A percentile compares a stretch with the other conserved stretches of the same genome.
Conservation (phyloP, 64 coral and sea anemone genomes). For the Astreopora myriophthalma region DNA sequence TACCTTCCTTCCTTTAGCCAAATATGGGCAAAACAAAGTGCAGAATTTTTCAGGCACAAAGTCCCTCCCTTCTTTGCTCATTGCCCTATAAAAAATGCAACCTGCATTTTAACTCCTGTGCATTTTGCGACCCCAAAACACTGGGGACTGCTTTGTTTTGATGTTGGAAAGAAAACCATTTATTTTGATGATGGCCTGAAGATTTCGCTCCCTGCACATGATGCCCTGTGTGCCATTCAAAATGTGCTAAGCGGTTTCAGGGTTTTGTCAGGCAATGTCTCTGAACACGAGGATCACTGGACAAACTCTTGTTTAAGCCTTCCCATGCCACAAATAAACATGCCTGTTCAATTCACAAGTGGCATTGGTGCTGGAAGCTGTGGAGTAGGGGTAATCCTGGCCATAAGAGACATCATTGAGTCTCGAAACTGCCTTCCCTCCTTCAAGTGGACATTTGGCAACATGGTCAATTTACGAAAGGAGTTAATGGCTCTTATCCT, state of each 20-base stretch:
- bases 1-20: constrained; percentile 3
- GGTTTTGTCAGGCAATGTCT: background rate
- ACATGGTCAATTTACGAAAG: background rate
- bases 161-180: background rate
- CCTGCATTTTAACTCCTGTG: background rate
- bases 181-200: constrained; percentile 48
- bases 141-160: constrained; percentile 5
- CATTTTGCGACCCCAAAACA: background rate
- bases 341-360: background rate
- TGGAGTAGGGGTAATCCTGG: constrained; percentile 23
- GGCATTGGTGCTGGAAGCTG: constrained; percentile 18
- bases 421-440: background rate
- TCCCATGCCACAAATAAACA: background rate
- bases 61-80: background rate
- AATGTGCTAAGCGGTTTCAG: background rate
- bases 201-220: background rate
- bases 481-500: background rate
- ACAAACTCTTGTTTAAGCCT: background rate
- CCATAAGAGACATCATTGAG: background rate
- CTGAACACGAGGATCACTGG: background rate
- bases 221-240: background rate
- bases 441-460: background rate
- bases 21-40: background rate
- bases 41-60: background rate
- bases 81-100: background rate